Evolutionary conservation across 2,113 vertebrate species (phyloP).

Genomic region (Perca schrenkii): DNA sequence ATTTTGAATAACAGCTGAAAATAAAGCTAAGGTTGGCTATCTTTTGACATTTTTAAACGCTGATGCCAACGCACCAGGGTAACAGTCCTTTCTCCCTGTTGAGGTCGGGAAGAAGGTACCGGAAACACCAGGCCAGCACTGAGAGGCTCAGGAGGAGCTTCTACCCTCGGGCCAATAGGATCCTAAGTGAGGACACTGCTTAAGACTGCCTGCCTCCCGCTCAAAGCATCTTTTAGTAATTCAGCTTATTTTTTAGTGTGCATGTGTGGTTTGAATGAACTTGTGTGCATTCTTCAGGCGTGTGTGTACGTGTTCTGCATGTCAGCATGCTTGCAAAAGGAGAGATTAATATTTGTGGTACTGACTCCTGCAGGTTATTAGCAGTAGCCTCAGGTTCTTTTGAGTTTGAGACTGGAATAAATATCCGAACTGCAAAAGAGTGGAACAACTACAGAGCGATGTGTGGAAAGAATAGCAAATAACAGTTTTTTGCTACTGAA

Average conservation of each 20-base stretch:
- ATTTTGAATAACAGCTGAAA: background rate
- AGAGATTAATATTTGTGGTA: slow-evolving; percentile 2
- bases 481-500: slow-evolving; percentile 6
- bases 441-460: slow-evolving; percentile 2
- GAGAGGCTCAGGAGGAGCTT: no score
- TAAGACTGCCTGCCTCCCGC: no score
- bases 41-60: background rate
- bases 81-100: no score
- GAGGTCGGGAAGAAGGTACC: no score
- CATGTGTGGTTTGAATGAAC: slow-evolving; percentile 18
- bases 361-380: slow-evolving; percentile 18
- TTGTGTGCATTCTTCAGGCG: background rate
- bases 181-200: no score
- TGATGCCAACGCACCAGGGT: background rate
- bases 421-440: background rate
- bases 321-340: slow-evolving; percentile 7
- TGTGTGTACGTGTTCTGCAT: slow-evolving; percentile 4
- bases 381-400: slow-evolving; percentile 11
- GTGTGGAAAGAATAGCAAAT: slow-evolving; percentile 18
- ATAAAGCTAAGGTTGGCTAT: background rate
- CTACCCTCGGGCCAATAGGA: no score
- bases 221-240: background rate
- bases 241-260: background rate
- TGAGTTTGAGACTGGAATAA: slow-evolving; percentile 22
- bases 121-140: no score